phyloP scores from a whole-genome alignment of 2,113 vertebrate genomes.

The Silurus glanis region DNA sequence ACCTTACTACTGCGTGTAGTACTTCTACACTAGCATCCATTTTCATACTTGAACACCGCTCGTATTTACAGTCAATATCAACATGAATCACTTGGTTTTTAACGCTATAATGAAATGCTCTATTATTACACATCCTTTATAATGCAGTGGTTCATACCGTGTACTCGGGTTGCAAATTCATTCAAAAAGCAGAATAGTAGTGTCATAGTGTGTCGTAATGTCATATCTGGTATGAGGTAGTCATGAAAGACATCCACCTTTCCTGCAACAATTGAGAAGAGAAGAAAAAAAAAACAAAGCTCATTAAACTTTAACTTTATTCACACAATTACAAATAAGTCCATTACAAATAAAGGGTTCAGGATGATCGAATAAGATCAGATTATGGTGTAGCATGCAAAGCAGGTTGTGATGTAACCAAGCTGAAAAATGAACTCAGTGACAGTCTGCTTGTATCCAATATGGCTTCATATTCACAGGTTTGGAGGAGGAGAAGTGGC shows the following conservation, averaged over 20 bases:
- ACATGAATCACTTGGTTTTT: too few species aligned
- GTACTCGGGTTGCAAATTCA: too few species aligned
- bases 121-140: too few species aligned
- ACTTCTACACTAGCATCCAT: too few species aligned
- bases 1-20: too few species aligned
- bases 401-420: constrained; percentile 74
- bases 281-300: background rate
- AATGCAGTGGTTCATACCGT: too few species aligned
- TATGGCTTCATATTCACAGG: constrained; percentile 75
- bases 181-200: background rate
- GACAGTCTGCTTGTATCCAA: constrained; percentile 75
- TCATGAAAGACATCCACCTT: constrained; percentile 64
- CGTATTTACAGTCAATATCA: too few species aligned
- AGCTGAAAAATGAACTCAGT: constrained; percentile 76
- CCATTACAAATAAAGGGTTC: constrained; percentile 61
- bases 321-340: constrained; percentile 74
- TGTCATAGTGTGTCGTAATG: background rate
- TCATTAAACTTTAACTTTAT: constrained; percentile 54
- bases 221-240: background rate
- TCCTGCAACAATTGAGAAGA: constrained; percentile 62
- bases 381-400: constrained; percentile 69
- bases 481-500: constrained; percentile 74
- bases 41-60: too few species aligned
- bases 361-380: background rate
- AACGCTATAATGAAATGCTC: too few species aligned